These are phyloP conservation scores for Clarias pachynema DNA, from an alignment of 2,797 vertebrate species.

Conservation along the genomic window DNA sequence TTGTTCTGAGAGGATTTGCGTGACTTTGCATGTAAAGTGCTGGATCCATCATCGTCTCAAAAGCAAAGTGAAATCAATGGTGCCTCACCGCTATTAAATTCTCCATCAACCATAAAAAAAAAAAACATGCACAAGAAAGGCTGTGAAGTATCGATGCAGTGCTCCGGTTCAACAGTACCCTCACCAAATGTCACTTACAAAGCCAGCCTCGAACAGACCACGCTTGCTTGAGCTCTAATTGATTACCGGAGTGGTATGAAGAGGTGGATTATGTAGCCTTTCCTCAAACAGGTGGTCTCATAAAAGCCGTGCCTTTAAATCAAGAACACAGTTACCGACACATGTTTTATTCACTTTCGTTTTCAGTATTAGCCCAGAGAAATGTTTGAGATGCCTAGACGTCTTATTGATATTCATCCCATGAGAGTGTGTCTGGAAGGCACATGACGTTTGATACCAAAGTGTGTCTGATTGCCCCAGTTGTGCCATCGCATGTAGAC, in stretches of 20 bases:
- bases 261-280: constrained; percentile 54
- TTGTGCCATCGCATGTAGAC: constrained; percentile 38
- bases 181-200: background rate
- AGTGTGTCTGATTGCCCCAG: constrained; percentile 52
- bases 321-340: background rate
- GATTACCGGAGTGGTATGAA: constrained; percentile 64
- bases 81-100: background rate
- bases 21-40: background rate
- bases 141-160: background rate
- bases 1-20: background rate
- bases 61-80: background rate
- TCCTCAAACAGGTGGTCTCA: constrained; percentile 62
- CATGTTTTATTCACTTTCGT: constrained; percentile 20
- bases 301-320: constrained; percentile 38
- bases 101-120: background rate
- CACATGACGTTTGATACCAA: constrained; percentile 12
- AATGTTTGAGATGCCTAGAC: constrained; percentile 17
- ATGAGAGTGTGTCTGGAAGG: background rate
- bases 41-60: background rate
- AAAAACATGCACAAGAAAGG: background rate
- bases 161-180: background rate
- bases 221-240: constrained; percentile 66
- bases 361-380: constrained; percentile 4
- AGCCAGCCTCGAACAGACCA: constrained; percentile 53
- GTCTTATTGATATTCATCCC: constrained; percentile 22